Conservation (phyloP, 2,113 vertebrate species). For the Vulpes vulpes region DNA sequence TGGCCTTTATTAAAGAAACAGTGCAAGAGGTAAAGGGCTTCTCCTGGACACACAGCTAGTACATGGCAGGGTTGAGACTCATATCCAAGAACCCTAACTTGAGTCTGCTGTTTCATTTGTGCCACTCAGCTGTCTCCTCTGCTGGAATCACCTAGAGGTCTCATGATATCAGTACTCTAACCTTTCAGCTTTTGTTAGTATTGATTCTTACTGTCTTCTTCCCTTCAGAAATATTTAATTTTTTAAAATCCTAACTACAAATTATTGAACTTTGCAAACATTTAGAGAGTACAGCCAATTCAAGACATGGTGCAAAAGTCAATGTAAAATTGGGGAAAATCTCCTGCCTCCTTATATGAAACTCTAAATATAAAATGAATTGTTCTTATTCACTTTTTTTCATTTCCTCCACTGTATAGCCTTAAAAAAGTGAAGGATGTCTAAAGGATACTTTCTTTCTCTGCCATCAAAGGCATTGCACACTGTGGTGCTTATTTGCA, state of each 20-base stretch:
- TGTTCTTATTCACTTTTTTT: background rate
- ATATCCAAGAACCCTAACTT: background rate
- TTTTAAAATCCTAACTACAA: background rate
- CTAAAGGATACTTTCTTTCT: constrained; percentile 40
- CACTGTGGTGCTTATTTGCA: background rate
- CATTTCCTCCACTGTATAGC: background rate
- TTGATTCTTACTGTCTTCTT: background rate
- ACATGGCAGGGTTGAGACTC: background rate
- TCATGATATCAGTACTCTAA: background rate
- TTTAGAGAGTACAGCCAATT: background rate
- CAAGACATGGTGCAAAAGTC: background rate
- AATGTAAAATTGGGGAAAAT: background rate
- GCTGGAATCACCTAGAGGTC: background rate
- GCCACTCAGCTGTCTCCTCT: background rate
- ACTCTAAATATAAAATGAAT: constrained; percentile 2
- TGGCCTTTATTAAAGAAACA: background rate
- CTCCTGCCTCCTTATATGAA: constrained; percentile 18
- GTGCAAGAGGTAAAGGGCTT: background rate
- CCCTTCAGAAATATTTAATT: background rate
- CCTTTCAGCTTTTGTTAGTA: background rate
- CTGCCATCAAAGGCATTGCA: background rate
- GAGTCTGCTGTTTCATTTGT: background rate
- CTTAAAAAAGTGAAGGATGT: constrained; percentile 10
- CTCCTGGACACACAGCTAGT: background rate
- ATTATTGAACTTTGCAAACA: constrained; percentile 30